phyloP scores from a whole-genome alignment of 2,888 invertebrate species.

The Scaptomyza parva region DNA sequence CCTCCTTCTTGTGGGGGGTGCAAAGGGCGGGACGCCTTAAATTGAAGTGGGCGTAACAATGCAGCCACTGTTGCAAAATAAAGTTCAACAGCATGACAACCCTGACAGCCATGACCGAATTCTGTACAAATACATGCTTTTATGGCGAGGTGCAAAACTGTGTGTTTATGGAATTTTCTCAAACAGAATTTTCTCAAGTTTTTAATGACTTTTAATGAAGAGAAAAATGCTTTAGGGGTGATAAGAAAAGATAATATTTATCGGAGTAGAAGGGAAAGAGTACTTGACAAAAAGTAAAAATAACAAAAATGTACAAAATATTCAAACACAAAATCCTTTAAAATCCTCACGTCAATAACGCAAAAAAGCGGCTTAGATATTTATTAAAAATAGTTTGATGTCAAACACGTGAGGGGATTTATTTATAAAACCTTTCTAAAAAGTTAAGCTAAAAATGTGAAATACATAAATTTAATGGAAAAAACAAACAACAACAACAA shows the following conservation, averaged over 20 bases:
- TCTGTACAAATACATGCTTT: conserved; percentile 23
- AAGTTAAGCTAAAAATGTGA: neutral
- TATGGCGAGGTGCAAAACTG: conserved; percentile 4
- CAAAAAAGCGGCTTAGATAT: no score
- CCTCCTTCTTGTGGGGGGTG: conserved; percentile 45
- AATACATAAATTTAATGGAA: neutral
- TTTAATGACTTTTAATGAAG: conserved; percentile 4
- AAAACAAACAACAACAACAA: neutral
- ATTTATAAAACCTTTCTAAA: no score
- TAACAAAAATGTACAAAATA: no score
- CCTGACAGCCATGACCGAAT: conserved; percentile 33
- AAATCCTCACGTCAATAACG: no score
- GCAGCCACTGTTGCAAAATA: neutral
- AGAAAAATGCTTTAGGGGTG: neutral
- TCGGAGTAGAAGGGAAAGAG: no score
- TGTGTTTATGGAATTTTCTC: neutral
- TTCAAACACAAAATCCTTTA: no score
- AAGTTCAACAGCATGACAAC: conserved; percentile 16
- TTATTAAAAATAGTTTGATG: no score
- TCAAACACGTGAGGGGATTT: no score
- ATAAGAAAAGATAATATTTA: no score
- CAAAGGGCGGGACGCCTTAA: neutral
- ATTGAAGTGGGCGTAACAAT: conserved; percentile 32
- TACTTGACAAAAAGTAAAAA: no score
- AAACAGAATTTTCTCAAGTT: neutral